Evolutionary conservation across 2,113 vertebrate genomes (phyloP).

Genomic region (Phyllostomus hastatus): DNA sequence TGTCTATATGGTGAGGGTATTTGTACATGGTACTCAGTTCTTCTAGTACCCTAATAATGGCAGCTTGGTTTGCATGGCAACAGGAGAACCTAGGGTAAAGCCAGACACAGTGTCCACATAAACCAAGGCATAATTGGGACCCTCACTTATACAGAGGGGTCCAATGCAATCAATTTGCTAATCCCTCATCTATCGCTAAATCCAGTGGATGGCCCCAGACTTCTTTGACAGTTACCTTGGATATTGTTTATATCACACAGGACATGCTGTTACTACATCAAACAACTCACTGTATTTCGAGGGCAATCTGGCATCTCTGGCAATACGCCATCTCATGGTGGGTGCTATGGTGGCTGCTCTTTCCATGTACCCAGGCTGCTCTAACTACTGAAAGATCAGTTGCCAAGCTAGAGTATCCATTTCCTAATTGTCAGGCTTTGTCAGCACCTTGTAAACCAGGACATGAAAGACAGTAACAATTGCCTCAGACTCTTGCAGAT

Average conservation of each 20-base stretch:
- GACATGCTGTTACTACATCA: neutral
- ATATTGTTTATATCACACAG: neutral
- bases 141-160: neutral
- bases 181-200: neutral
- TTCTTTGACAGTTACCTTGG: neutral
- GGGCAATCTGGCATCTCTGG: neutral
- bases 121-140: neutral
- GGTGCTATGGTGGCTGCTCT: neutral
- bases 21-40: neutral
- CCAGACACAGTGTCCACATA: neutral
- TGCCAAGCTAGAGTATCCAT: neutral
- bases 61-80: neutral
- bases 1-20: neutral
- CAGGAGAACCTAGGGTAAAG: neutral
- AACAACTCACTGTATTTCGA: neutral
- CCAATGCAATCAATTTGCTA: neutral
- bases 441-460: neutral
- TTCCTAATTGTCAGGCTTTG: neutral
- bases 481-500: neutral
- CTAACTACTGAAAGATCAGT: neutral
- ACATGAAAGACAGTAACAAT: neutral
- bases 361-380: neutral
- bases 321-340: neutral
- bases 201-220: neutral
- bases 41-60: neutral